Evolutionary conservation across 1,140 invertebrate species (phyloP).

Genomic region (Trachymyrmex septentrionalis): DNA sequence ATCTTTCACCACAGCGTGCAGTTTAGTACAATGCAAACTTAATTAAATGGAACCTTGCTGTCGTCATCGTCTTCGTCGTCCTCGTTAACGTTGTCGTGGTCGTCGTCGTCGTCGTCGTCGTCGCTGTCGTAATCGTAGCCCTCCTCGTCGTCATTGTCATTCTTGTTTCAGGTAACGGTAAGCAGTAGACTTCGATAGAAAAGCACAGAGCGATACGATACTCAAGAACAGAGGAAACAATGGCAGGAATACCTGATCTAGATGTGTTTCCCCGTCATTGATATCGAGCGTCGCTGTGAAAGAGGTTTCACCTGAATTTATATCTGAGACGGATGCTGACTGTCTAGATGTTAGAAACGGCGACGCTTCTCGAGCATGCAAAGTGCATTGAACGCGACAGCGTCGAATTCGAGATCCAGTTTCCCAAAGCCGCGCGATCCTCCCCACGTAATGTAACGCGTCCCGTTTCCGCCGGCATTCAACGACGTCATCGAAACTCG

Average conservation of each 20-base stretch:
- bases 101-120: constrained; percentile 7
- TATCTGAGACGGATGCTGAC: constrained; percentile 20
- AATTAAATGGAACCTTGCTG: constrained; percentile 80
- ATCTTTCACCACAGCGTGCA: constrained; percentile 73
- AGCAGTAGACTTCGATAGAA: constrained; percentile 64
- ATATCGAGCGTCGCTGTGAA: constrained; percentile 13
- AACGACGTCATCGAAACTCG: constrained; percentile 29
- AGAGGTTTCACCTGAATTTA: constrained; percentile 52
- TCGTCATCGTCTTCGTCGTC: constrained; percentile 1
- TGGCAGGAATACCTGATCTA: constrained; percentile 21
- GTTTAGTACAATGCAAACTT: constrained; percentile 81
- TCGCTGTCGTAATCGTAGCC: not conserved
- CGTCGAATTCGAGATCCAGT: constrained; percentile 53
- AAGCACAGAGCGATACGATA: constrained; percentile 45
- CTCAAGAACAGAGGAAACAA: constrained; percentile 24
- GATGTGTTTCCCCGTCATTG: constrained; percentile 44
- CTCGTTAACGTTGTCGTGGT: not conserved
- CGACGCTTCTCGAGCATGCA: constrained; percentile 1
- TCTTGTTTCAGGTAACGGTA: constrained; percentile 48
- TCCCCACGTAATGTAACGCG: not conserved
- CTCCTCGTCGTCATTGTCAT: constrained; percentile 31
- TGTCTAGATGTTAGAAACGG: constrained; percentile 18
- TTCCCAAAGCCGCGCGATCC: constrained; percentile 43
- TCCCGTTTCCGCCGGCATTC: constrained; percentile 33
- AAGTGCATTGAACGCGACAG: constrained; percentile 40